phyloP scores from a whole-genome alignment of 2,888 invertebrate genomes.

The Drosophila setosimentum region DNA sequence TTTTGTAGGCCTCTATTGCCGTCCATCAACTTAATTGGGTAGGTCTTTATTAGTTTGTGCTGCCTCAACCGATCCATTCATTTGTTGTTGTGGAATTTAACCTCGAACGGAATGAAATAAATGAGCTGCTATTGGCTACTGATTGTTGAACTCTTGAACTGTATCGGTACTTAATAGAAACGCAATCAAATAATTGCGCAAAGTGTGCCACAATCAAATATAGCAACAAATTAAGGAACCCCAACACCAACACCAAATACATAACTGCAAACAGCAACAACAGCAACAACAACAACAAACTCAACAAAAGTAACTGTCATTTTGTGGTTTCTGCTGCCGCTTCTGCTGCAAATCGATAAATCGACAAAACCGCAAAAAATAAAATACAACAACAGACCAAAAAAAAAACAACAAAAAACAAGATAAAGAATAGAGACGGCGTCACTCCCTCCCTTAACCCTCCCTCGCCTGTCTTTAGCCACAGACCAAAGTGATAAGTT shows the following conservation, averaged over 20 bases:
- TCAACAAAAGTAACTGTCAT: constrained; percentile 53
- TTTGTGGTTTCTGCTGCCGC: constrained; percentile 43
- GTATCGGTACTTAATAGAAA: constrained; percentile 78
- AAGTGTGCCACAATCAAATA: constrained; percentile 82
- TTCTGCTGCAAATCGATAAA: constrained; percentile 74
- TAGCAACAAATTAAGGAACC: constrained; percentile 78
- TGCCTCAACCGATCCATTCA: constrained; percentile 30
- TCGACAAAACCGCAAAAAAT: constrained; percentile 56
- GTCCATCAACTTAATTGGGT: constrained; percentile 16
- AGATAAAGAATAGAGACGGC: constrained; percentile 15
- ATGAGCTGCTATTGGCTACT: constrained; percentile 68
- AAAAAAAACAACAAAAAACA: constrained; percentile 11
- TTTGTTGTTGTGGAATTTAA: constrained; percentile 47
- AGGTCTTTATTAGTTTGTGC: constrained; percentile 25
- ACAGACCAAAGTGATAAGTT: constrained; percentile 74
- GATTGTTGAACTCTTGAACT: constrained; percentile 80
- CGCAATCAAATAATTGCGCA: constrained; percentile 81
- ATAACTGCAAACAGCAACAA: constrained; percentile 34
- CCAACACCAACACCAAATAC: constrained; percentile 62
- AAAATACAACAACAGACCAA: constrained; percentile 7
- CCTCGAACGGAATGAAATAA: constrained; percentile 57
- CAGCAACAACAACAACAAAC: constrained; percentile 15
- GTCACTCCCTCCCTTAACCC: neutral
- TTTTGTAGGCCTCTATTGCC: neutral
- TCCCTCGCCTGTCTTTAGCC: constrained; percentile 8